Evolutionary conservation across 2,113 vertebrate species (phyloP), one percentile per base, ranked within the genome.

Genomic region (Catharus bicknelli): DNA sequence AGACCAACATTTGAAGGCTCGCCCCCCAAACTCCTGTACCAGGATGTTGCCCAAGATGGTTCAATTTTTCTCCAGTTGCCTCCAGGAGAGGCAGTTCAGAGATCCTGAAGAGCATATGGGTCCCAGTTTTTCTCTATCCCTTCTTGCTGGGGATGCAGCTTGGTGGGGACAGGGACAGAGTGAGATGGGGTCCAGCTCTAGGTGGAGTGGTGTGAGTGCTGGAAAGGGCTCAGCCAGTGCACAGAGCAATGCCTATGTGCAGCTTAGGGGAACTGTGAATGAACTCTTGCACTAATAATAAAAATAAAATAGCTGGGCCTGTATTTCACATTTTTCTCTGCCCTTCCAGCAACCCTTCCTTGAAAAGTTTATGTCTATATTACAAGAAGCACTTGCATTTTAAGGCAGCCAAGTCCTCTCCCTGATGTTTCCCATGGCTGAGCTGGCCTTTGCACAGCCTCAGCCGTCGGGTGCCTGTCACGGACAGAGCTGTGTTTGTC

Each of bases 401-500:
- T 58, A 66, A 50, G 29, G 30, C 64, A 80, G 90, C 93, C 95
- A 89, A 87, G 74, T 51, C 76, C 90, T 78, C 45, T 82, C 72
- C 77, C 57, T 2, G 34, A 89, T 82, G 62, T 94, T 96, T 93
- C 95, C 87, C 17, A 53, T 72, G 79, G 90, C 83, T 91, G 92
- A 88, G 85, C 94, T 95, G 87, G 78, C 88, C 91, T 72, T 86
- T 53, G 78, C 68, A 16, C 57, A 86, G 96, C 88, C 91, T 59
- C 34, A 14, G 91, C 48, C 9, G 36, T 16, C 2, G 5, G 80
- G 93, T 86, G 87, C 76, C 95, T 95, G 84, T 95, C 23, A 2
- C 1, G 7, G 88, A 96, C 63, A 97, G 92, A 96, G 94, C 77
- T 7, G 53, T 70, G 88, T 94, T 97, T 97, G 97, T 97, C 95